Conservation (phyloP, 2,797 vertebrate genomes). For the Uromys caudimaculatus region DNA sequence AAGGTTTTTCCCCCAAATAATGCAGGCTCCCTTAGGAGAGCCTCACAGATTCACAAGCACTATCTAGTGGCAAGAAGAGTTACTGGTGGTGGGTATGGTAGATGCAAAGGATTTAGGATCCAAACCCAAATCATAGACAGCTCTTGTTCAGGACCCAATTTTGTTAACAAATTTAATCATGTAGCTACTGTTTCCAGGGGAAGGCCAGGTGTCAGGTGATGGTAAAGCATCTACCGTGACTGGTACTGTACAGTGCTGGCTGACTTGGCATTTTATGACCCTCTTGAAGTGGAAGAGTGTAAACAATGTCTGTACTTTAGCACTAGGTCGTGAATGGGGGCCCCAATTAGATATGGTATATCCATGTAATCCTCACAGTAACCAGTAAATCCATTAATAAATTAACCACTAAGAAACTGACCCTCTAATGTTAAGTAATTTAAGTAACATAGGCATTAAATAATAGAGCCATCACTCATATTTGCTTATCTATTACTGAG, state of each 20-base stretch:
- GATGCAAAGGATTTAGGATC: background rate
- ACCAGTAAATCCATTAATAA: background rate
- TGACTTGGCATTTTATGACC: background rate
- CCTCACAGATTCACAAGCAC: constrained; percentile 43
- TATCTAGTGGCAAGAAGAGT: constrained; percentile 72
- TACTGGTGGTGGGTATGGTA: background rate
- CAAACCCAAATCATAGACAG: constrained; percentile 28
- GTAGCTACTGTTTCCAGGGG: background rate
- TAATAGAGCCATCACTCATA: background rate
- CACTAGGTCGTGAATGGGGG: background rate
- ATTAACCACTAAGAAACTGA: background rate
- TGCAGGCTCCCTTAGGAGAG: background rate
- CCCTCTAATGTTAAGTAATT: constrained; percentile 8
- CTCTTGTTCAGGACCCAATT: background rate
- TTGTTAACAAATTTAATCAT: constrained; percentile 26
- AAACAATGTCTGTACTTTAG: background rate
- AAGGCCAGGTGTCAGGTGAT: background rate
- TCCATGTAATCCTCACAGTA: background rate
- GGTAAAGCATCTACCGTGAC: background rate
- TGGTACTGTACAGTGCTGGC: background rate
- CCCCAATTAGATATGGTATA: background rate
- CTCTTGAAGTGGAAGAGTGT: background rate
- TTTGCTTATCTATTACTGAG: background rate
- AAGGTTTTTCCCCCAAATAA: background rate
- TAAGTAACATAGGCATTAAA: background rate